phyloP scores from a whole-genome alignment of 2,888 invertebrate genomes.

The Sthenelais limicola region DNA sequence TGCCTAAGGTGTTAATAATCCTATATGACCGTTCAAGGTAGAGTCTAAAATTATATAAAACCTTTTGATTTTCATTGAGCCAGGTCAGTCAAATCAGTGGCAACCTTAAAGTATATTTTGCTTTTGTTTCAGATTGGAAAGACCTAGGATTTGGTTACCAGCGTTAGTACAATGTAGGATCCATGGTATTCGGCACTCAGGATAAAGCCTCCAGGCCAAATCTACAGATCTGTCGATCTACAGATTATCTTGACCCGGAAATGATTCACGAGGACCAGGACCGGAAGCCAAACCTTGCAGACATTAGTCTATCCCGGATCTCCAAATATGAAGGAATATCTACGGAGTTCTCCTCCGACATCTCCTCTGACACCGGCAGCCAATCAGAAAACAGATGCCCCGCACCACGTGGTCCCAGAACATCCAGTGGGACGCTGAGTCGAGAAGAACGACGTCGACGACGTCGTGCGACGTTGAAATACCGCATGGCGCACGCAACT shows the following conservation, averaged over 20 bases:
- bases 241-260: neutral
- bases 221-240: too few relatives aligned
- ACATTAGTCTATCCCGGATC: neutral
- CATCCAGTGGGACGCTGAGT: neutral
- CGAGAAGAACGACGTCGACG: conserved; percentile 84
- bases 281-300: neutral
- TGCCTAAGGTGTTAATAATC: too few relatives aligned
- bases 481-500: conserved; percentile 93
- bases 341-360: neutral
- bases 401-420: neutral
- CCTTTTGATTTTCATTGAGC: too few relatives aligned
- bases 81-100: too few relatives aligned
- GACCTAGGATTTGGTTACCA: too few relatives aligned
- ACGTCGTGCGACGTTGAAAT: conserved; percentile 90
- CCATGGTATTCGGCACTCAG: too few relatives aligned
- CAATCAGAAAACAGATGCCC: conserved; percentile 34
- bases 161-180: too few relatives aligned
- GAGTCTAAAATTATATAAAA: too few relatives aligned
- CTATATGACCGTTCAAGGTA: too few relatives aligned
- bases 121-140: too few relatives aligned
- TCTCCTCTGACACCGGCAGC: conserved; percentile 31
- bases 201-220: too few relatives aligned
- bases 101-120: too few relatives aligned
- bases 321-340: neutral
- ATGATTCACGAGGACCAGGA: conserved; percentile 22